Base-by-base conservation (phyloP, 37 sponge, comb jelly and placozoan genomes). In the Beroe ovata region DNA sequence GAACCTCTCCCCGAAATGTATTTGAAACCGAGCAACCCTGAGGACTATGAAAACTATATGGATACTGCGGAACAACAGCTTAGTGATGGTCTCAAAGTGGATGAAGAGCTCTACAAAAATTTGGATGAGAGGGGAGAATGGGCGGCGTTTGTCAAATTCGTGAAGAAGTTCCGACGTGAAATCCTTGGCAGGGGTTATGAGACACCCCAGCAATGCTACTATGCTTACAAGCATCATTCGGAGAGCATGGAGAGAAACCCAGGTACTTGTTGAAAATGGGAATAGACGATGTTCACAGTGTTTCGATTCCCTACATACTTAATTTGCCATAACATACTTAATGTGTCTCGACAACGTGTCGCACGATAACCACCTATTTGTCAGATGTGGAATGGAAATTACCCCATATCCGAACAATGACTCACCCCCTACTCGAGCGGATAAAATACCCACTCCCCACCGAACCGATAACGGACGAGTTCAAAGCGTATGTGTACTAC, bases 191-290 rank as follows among this genome's bases (percentile, higher is more conserved):
- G 54, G 18, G 84, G 84, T 28, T 77, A 77, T 77, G 84, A 77
- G 25, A 77, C 84, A 40, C 84, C 84, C 8, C 84, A 77, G 33
- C 54, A 77, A 19, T 77, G 84, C 25, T 77, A 77, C 28, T 42
- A 26, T 42, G 84, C 84, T 0, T 77, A 77, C 54, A 77, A 77
- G 20, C 54, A 77, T 23, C 41, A 41, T 25, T 36, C 41, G 28
- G 84, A 77, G 28, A 42, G 84, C 28, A n/a, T 4, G 22, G 8
- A 21, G n/a, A 33, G 84, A 11, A 77, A 77, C 20, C 42, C 84
- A 77, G 84, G 84, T 69, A 69, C n/a, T n/a, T n/a, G n/a, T n/a
- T n/a, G n/a, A n/a, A n/a, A n/a, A n/a, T n/a, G n/a, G n/a, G n/a
- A n/a, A n/a, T n/a, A n/a, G n/a, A n/a, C n/a, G n/a, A n/a, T n/a